Base-by-base conservation (phyloP, 2,888 invertebrate species). In the Torymus auratus region DNA sequence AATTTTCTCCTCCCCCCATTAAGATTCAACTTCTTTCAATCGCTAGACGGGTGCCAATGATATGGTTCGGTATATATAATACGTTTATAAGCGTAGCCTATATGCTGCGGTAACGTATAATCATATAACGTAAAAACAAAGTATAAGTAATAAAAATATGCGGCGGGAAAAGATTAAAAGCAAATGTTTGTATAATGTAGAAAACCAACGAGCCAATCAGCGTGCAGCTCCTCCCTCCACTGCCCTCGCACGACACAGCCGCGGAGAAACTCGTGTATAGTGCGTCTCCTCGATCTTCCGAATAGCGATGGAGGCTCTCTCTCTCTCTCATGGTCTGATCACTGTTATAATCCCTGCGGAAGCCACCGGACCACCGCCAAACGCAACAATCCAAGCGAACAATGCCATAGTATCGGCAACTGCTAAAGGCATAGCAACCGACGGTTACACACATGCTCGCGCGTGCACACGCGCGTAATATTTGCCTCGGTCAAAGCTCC, bases 201-300 rank as follows among this genome's bases (percentile, higher is more conserved):
- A 77, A 81, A 90, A 90, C 89, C 90, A 90, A 90, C 89, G 90
- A 90, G 89, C 89, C 90, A 91, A 89, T 89, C 90, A 90, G 90
- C 88, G 90, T 89, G 89, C 87, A 88, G 89, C 89, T 88, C 88
- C 85, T 86, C 85, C 86, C 87, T 87, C 88, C 87, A 88, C 87
- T 87, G 84, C 84, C 85, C 87, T 85, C 85, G 84, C 80, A 80
- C 83, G 84, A 85, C 80, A 83, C 83, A 83, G 83, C 83, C 85
- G 84, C 85, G 85, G 84, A 41, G 41, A 41, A 41, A 41, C 41
- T 5, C 41, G 41, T 41, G 41, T 41, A 41, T 41, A 41, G 41
- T 41, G 7, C 41, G 41, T 41, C 78, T 65, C 20, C 65, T 70
- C 50, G 69, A 83, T 82, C 81, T 85, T 85, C 86, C 83, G 85